Base-by-base conservation (phyloP, 2,113 vertebrate genomes). In the Myocastor coypus region DNA sequence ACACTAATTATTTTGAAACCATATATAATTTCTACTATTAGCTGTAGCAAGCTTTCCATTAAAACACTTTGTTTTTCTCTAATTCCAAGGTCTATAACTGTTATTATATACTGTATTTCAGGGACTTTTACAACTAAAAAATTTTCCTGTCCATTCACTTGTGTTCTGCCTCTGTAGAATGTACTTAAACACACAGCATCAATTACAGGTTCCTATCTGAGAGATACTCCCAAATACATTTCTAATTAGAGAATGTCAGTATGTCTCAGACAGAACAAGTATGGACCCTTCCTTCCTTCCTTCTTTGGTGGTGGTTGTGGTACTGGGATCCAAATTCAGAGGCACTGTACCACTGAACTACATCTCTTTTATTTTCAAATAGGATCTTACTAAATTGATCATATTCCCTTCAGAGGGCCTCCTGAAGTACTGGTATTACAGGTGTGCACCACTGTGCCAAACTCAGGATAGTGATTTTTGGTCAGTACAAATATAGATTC, bases 81-180 rank as follows among this genome's bases (percentile, higher is more conserved):
- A 92, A n/a, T 1, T 91, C 61, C 75, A 89, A 81, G 32, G n/a
- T 87, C 88, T 84, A 78, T 40, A 46, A 83, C 0, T 97, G n/a
- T 50, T 64, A 22, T 20, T 80, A 94, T 11, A 55, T 55, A 55
- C 55, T 55, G 55, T 55, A 59, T 88, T 94, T 95, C 86, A 94
- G 34, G 73, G 61, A 83, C 81, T 91, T 92, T 95, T 59, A 63
- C 59, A 94, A 94, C 7, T 89, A 6, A 64, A 96, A 95, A 96
- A 93, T 40, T 85, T 1, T 80, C 55, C 63, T 83, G 19, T 19
- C 34, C 55, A 66, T 78, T 85, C 40, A 68, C 55, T 80, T 6
- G 12, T 59, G 40, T 26, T 95, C 17, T 9, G 86, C 34, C 22
- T 93, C 59, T 83, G 2, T 4, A 95, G 52, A 94, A 93, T 37